phyloP scores from a whole-genome alignment of 1,140 invertebrate species.

The Drosophila carrolli region DNA sequence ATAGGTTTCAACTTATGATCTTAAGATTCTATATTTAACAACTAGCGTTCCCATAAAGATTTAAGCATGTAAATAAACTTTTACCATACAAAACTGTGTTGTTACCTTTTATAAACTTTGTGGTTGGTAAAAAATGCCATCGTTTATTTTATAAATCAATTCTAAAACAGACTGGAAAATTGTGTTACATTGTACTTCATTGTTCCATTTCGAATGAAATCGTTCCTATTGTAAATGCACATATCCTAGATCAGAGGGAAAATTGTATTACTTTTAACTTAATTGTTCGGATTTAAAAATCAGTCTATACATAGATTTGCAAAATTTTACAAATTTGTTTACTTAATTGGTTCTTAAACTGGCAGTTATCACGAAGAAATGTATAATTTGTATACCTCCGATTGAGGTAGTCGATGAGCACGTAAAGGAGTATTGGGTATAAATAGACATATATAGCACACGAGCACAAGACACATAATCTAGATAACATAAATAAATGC shows the following conservation, averaged over 20 bases:
- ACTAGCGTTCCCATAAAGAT: not conserved
- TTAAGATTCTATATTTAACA: slow-evolving; percentile 2
- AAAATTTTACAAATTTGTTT: not conserved
- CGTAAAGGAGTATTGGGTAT: slow-evolving; percentile 22
- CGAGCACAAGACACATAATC: slow-evolving; percentile 29
- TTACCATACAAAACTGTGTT: not conserved
- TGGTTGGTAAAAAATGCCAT: slow-evolving; percentile 8
- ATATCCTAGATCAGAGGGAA: slow-evolving; percentile 5
- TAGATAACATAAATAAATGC: slow-evolving; percentile 38
- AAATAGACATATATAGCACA: slow-evolving; percentile 35
- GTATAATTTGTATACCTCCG: slow-evolving; percentile 13
- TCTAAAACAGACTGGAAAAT: slow-evolving; percentile 8
- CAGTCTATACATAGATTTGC: not conserved
- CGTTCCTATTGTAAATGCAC: not conserved
- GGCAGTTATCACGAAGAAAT: slow-evolving; percentile 7
- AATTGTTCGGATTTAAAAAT: slow-evolving; percentile 7
- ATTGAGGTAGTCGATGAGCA: slow-evolving; percentile 6
- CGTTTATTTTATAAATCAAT: slow-evolving; percentile 15
- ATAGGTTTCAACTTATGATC: slow-evolving; percentile 5
- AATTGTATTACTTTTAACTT: not conserved
- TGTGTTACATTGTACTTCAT: not conserved
- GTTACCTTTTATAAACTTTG: not conserved
- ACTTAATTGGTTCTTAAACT: not conserved
- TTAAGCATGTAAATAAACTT: slow-evolving; percentile 18
- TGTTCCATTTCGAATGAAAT: not conserved